phyloP scores from a whole-genome alignment of 2,113 vertebrate species.

The Podilymbus podiceps region DNA sequence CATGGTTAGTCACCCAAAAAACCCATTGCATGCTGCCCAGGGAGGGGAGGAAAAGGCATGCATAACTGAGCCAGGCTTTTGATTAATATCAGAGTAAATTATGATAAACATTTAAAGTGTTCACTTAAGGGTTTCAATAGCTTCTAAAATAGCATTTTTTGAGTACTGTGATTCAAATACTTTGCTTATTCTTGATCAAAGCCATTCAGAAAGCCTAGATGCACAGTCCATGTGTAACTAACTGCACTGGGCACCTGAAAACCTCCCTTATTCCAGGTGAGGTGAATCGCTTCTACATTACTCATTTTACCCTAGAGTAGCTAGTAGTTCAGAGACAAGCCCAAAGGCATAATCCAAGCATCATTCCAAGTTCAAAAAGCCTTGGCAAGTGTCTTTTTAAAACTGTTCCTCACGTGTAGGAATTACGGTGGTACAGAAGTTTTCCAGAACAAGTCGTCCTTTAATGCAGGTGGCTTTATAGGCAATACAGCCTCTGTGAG shows the following conservation, averaged over 20 bases:
- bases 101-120: neutral
- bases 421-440: neutral
- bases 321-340: neutral
- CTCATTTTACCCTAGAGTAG: neutral
- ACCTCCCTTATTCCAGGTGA: neutral
- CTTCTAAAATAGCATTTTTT: neutral
- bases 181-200: neutral
- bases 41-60: neutral
- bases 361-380: neutral
- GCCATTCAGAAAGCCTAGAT: neutral
- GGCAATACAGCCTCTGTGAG: neutral
- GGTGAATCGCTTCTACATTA: neutral
- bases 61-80: neutral
- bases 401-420: neutral
- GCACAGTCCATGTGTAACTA: neutral
- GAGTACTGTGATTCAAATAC: neutral
- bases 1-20: constrained; percentile 43
- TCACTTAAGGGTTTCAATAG: neutral
- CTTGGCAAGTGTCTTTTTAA: neutral
- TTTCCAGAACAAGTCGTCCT: neutral
- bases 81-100: neutral
- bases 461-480: neutral
- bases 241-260: neutral
- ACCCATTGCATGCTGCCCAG: constrained; percentile 35
- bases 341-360: neutral